Conservation (phyloP, 2,113 vertebrate genomes). For the Smithornis capensis region DNA sequence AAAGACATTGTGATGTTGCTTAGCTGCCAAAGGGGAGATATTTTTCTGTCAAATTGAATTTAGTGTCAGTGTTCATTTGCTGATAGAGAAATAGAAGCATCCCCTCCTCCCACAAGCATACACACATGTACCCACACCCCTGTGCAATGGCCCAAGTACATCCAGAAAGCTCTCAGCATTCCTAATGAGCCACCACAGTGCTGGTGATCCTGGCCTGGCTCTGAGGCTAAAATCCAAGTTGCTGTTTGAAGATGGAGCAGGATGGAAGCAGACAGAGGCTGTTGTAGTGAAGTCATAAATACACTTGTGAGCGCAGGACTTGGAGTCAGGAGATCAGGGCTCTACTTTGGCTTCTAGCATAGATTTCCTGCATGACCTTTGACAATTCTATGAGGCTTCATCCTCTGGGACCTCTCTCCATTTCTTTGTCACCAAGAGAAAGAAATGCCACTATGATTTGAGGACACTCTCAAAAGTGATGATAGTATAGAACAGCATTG, state of each 20-base stretch:
- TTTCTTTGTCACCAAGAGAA: background rate
- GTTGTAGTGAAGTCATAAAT: background rate
- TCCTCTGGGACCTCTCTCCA: background rate
- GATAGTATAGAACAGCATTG: background rate
- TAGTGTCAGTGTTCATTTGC: background rate
- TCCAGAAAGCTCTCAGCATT: background rate
- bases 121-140: background rate
- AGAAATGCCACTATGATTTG: background rate
- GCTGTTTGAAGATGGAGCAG: background rate
- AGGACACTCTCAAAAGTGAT: background rate
- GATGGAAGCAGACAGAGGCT: background rate
- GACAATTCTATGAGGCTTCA: background rate
- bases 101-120: background rate
- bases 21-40: background rate
- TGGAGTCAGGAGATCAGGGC: background rate
- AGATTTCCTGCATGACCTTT: background rate
- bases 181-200: background rate
- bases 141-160: background rate
- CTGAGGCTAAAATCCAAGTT: background rate
- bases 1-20: background rate
- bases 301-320: background rate
- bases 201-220: background rate
- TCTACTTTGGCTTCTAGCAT: background rate
- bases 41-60: slow-evolving; percentile 20
- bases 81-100: background rate